Evolutionary conservation across 2,113 vertebrate species (phyloP).

Genomic region (Candoia aspera): DNA sequence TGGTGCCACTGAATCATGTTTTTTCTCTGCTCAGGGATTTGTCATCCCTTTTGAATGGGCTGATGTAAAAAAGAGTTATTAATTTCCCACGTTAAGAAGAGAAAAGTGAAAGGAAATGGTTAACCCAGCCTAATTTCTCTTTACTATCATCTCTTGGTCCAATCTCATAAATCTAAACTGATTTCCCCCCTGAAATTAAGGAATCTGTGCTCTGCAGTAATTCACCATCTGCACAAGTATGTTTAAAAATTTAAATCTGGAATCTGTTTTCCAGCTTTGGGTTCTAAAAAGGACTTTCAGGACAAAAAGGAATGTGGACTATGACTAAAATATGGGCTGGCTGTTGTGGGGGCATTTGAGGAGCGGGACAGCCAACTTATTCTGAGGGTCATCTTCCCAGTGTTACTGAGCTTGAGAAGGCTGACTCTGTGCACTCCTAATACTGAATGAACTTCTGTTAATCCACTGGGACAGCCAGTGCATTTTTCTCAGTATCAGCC

Average conservation of each 20-base stretch:
- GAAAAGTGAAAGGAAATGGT: constrained; percentile 41
- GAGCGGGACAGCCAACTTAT: neutral
- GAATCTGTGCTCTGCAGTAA: neutral
- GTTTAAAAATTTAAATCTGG: constrained; percentile 21
- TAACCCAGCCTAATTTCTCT: constrained; percentile 25
- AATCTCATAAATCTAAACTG: neutral
- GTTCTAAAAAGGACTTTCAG: constrained; percentile 10
- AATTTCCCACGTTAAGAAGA: constrained; percentile 26
- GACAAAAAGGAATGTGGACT: neutral
- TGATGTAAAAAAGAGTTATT: constrained; percentile 41
- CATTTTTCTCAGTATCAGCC: neutral
- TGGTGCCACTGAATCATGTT: fast-evolving
- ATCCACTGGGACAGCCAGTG: neutral
- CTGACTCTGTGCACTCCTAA: neutral
- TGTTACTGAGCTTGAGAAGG: neutral
- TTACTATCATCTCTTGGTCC: neutral
- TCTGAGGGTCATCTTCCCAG: neutral
- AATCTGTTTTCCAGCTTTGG: constrained; percentile 30
- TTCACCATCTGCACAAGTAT: neutral
- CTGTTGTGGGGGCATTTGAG: neutral
- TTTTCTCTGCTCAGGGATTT: constrained; percentile 36
- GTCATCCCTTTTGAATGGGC: constrained; percentile 31
- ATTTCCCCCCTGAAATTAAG: neutral
- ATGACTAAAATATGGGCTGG: neutral
- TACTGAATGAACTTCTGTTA: neutral